Percentiles rank a stretch among this genome's conserved stretches.
These are phyloP conservation scores for Pampusana beccarii DNA, from an alignment of 2,113 vertebrate genomes.

Conservation along the genomic window DNA sequence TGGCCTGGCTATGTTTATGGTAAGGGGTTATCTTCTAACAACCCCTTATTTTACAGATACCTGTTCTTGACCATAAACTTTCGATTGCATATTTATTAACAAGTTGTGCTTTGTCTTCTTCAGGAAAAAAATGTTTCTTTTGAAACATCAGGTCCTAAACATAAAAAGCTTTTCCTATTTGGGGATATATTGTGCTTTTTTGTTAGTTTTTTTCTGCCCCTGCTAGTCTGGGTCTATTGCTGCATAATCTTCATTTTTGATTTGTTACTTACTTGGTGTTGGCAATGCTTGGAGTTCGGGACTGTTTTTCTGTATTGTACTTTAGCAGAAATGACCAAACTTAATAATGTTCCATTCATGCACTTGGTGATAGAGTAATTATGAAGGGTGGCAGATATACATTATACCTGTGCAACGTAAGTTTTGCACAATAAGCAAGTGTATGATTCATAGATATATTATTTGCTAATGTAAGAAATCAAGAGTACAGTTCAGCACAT, in stretches of 20 bases:
- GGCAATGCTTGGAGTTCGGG: background rate
- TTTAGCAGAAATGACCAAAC: background rate
- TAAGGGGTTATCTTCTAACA: background rate
- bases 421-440: background rate
- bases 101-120: background rate
- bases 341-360: background rate
- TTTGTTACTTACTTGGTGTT: background rate
- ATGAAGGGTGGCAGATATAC: background rate
- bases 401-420: background rate
- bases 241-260: background rate
- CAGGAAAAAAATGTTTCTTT: background rate
- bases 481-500: background rate
- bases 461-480: background rate
- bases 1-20: background rate
- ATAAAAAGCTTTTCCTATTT: background rate
- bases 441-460: background rate
- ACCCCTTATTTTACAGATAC: background rate
- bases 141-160: background rate
- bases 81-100: background rate
- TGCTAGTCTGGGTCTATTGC: background rate
- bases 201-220: background rate
- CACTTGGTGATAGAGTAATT: background rate
- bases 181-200: background rate
- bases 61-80: background rate
- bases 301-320: background rate